A percentile compares a stretch with the other conserved stretches of the same genome.
Evolutionary conservation across 2,113 vertebrate genomes (phyloP).

Genomic region (Urocolius indicus): DNA sequence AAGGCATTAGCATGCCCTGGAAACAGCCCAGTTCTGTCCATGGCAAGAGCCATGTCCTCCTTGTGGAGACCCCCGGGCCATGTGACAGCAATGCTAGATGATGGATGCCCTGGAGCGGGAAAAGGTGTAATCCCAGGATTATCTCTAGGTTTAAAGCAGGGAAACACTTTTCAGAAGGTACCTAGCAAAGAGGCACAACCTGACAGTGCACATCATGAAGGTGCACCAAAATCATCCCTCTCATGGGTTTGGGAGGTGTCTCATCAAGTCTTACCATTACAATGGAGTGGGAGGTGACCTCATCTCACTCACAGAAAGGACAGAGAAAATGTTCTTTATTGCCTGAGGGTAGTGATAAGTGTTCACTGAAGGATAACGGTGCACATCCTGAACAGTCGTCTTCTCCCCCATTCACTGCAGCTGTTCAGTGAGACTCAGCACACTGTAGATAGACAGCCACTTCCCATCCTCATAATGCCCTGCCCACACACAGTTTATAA

Average conservation of each 20-base stretch:
- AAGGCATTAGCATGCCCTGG: background rate
- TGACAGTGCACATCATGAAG: background rate
- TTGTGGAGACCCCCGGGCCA: accelerated
- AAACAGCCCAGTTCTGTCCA: background rate
- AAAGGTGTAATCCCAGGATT: background rate
- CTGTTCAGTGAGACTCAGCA: background rate
- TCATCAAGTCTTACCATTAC: background rate
- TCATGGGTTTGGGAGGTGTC: background rate
- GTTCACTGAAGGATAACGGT: background rate
- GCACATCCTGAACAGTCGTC: background rate
- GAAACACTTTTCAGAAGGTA: background rate
- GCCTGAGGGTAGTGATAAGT: background rate
- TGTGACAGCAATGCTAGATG: background rate
- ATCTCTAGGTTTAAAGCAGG: background rate
- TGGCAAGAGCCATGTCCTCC: background rate
- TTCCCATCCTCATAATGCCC: background rate
- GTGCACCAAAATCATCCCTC: background rate
- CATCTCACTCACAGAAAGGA: background rate
- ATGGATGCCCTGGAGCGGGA: background rate
- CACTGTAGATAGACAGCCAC: accelerated
- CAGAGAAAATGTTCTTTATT: background rate
- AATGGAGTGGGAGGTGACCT: background rate
- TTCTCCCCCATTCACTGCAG: accelerated
- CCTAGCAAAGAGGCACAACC: background rate
- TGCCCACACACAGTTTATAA: background rate